Base-by-base conservation (phyloP, 2,888 invertebrate species). In the Hemicrepidius hirtus region DNA sequence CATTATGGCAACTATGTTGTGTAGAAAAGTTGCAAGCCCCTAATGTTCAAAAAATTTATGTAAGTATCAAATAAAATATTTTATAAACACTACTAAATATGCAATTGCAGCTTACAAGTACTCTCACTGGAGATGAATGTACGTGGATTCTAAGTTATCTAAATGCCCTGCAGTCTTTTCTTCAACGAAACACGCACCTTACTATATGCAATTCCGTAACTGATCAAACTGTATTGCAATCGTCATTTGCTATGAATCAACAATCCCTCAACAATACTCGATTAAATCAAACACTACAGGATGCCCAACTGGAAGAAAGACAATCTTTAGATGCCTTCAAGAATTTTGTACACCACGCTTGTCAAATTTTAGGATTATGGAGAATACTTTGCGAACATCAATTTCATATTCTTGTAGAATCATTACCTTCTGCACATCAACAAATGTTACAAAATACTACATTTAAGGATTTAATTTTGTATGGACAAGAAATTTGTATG, bases 341-440 rank as follows among this genome's bases (percentile, higher is more conserved):
- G 84, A 87, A 90, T 72, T 84, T 86, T 74, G 83, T 84, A 86
- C 91, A 89, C 72, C 92, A 95, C 84, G 92, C 94, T 0, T 93
- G 95, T 83, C 98, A 99, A 88, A 95, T 97, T 79, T 88, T 99
- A 59, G 95, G 95, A 13, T 88, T 99, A 50, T 98, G 98, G 97
- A 95, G 95, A 84, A 93, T 98, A 65, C 88, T 98, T 3, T 94
- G 94, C 81, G 96, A 97, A 82, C 97, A 98, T 86, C 96, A 97
- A 84, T 94, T 98, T 84, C 94, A 95, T 82, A 89, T 93, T 49
- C 90, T 97, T 46, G 91, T 94, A 6, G 91, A 89, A 67, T 90
- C 91, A 77, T 84, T 96, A 35, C 90, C 92, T 0, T 90, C 91
- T 50, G 92, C 91, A 55, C 91, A 92, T 71, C 92, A 92, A 78